Evolutionary conservation across 2,113 vertebrate genomes (phyloP), one percentile per base, ranked within the genome.

Genomic region (Lota lota): DNA sequence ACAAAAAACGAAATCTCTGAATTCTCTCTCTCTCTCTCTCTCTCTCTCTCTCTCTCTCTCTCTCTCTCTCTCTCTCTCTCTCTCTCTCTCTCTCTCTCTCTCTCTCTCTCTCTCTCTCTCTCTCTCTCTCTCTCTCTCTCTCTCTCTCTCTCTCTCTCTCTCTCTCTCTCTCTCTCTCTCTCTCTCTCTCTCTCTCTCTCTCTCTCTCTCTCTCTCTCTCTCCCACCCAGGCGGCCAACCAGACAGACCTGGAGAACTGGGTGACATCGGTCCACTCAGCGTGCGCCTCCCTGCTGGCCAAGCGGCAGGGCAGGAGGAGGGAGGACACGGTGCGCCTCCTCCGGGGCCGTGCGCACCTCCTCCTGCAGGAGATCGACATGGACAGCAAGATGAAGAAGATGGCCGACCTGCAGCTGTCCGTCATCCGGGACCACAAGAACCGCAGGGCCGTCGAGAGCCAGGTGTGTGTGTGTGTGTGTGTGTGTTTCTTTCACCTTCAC

Each of bases 301-400:
- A 93, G 84, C 93, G 93, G 50, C 91, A 91, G 15, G 94, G 94
- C 66, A 5, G 40, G 40, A 8, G 40, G 40, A 95, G 93, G 67
- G 94, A 95, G 77, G 95, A 95, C 77, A 95, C 94, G 0, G 70
- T 95, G 33, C 88, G 89, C 57, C 81, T 95, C n/a, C 83, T 96
- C 21, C 92, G 88, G 80, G 94, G 74, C 82, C 93, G 95, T 82
- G 93, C 90, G 8, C 92, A 88, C 61, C 83, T 77, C 74, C 89
- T 96, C 1, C 88, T 93, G 28, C 94, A 95, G 88, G 94, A 95
- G 84, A 93, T 96, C 17, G 94, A 96, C 76, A 95, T 96, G 94
- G 95, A 95, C 73, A 86, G 92, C 81, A 96, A 95, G 87, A 96
- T 96, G 95, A 95, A 90, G 80, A 96, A 95, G 87, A 95, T 95